These are phyloP conservation scores for Aethina tumida DNA, from an alignment of 1,140 invertebrate species.

Conservation along the genomic window DNA sequence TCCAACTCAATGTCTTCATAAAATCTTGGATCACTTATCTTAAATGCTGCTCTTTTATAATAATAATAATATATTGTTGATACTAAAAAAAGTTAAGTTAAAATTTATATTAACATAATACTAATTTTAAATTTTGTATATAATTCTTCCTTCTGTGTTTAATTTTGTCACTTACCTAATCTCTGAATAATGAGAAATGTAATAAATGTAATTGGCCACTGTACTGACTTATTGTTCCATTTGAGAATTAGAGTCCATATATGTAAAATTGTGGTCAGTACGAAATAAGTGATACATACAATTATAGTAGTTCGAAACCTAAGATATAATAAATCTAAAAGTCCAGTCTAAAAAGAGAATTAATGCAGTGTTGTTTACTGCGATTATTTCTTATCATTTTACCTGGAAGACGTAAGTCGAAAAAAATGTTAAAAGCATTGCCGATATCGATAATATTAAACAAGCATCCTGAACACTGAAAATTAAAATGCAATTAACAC, in stretches of 20 bases:
- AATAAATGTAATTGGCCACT: constrained; percentile 47
- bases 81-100: constrained; percentile 39
- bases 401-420: constrained; percentile 67
- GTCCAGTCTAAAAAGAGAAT: constrained; percentile 44
- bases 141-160: constrained; percentile 1
- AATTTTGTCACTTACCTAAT: constrained; percentile 49
- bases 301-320: constrained; percentile 48
- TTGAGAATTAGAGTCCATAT: constrained; percentile 46
- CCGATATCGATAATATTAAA: constrained; percentile 50
- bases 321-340: constrained; percentile 54
- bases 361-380: constrained; percentile 14
- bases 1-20: constrained; percentile 63
- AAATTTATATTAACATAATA: too few species aligned
- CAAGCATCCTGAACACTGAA: constrained; percentile 59
- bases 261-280: constrained; percentile 46
- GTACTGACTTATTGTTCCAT: constrained; percentile 40
- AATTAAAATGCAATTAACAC: constrained; percentile 12
- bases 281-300: constrained; percentile 45
- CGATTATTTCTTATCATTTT: constrained; percentile 39
- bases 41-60: constrained; percentile 58
- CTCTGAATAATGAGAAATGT: constrained; percentile 47
- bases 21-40: constrained; percentile 61
- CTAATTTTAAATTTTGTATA: too few species aligned
- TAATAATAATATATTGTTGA: constrained; percentile 64
- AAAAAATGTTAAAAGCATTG: constrained; percentile 56